Evolutionary conservation across 1,140 invertebrate genomes (phyloP).

Genomic region (Stegodyphus dumicola): DNA sequence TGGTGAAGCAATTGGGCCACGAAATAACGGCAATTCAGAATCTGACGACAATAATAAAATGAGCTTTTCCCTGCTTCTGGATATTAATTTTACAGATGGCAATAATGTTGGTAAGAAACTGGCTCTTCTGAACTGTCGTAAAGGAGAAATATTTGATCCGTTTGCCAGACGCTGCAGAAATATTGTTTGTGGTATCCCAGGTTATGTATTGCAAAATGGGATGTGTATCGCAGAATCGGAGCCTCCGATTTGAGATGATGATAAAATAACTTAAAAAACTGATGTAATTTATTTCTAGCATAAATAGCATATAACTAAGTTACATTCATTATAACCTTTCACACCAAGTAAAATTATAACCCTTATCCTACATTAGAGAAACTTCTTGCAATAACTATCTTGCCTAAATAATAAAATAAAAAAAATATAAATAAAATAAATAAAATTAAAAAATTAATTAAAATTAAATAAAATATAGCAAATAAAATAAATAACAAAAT

Average conservation of each 20-base stretch:
- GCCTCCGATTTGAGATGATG: neutral
- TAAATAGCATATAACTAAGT: neutral
- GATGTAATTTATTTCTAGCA: too few species aligned
- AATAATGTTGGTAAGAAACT: constrained; percentile 66
- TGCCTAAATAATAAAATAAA: too few species aligned
- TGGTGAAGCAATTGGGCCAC: constrained; percentile 48
- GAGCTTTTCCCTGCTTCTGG: constrained; percentile 72
- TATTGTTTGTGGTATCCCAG: constrained; percentile 66
- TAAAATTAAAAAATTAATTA: too few species aligned
- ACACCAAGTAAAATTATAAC: too few species aligned
- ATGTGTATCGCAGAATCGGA: constrained; percentile 3
- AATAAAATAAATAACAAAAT: too few species aligned
- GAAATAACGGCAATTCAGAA: constrained; percentile 44
- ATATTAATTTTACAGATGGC: constrained; percentile 66
- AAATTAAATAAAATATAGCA: too few species aligned
- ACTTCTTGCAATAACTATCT: too few species aligned
- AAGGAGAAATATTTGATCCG: constrained; percentile 71
- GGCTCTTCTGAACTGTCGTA: constrained; percentile 65
- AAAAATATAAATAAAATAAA: too few species aligned
- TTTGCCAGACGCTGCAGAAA: constrained; percentile 70
- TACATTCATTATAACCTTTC: too few species aligned
- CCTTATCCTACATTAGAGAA: too few species aligned
- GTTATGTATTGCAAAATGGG: constrained; percentile 43
- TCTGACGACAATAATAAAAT: constrained; percentile 68
- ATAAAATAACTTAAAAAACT: too few species aligned